Base-by-base conservation (phyloP, 1,140 invertebrate genomes). In the Harpegnathos saltator region DNA sequence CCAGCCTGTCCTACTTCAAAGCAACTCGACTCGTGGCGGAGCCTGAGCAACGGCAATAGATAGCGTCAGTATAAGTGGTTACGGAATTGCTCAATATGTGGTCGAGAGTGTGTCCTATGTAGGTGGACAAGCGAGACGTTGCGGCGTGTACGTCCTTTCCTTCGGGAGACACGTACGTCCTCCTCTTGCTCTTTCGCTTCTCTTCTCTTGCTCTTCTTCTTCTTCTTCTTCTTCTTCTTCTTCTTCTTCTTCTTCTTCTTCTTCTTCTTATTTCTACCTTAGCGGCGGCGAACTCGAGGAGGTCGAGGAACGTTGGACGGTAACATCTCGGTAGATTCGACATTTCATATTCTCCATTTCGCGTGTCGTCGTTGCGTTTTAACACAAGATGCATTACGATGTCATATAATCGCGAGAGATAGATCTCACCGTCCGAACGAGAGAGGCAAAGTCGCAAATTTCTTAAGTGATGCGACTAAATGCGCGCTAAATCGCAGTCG, bases 51-150 rank as follows among this genome's bases (percentile, higher is more conserved):
- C 33, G 4, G 54, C 9, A n/a, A 44, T 44, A 44, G 33, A 71
- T 72, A 72, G 29, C 22, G 33, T 71, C 38, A 29, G 33, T 48
- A n/a, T n/a, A 80, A 54, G 58, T 59, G 58, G 65, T 54, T 71
- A 69, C 52, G 24, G 44, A 56, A 71, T 71, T 80, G 52, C 33
- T 69, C 65, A 80, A 80, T 58, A 69, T 69, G 22, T 44, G 52
- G n/a, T 58, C 48, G 14, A 58, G 33, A 1, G 22, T 19, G 29
- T 29, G 19, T 15, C 5, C 15, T 44, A 1, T 56, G 1, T 5
- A 29, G 4, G 7, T 15, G 17, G 17, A 14, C 17, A 44, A n/a
- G 12, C 15, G 14, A 58, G 52, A 56, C n/a, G n/a, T 33, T 33
- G 29, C 5, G n/a, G n/a, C 38, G 38, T 38, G 19, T 1, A 33